Percentiles rank a stretch among this genome's conserved stretches.
Conservation (phyloP, 2,888 invertebrate genomes). For the Physocephala rufipes region DNA sequence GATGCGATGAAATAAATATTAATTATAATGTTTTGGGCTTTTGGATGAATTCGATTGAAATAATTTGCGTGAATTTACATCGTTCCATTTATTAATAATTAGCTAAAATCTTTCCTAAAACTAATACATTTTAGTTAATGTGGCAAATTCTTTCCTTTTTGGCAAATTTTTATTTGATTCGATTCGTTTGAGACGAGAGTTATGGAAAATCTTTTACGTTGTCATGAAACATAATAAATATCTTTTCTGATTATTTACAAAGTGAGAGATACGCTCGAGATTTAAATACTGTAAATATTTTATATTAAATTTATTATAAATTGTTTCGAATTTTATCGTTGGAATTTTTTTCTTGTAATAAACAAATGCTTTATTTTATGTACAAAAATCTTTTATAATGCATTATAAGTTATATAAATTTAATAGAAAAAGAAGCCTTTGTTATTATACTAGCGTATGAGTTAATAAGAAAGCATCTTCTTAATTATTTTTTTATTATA, state of each 20-base stretch:
- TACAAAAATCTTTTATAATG: slow-evolving; percentile 9
- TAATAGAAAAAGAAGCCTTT: too few species aligned
- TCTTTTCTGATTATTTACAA: slow-evolving; percentile 41
- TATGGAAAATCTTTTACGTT: slow-evolving; percentile 50
- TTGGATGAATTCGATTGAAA: too few species aligned
- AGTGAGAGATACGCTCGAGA: not conserved
- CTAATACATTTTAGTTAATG: slow-evolving; percentile 26
- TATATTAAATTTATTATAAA: slow-evolving; percentile 6
- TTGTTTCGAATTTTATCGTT: not conserved
- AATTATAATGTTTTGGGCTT: too few species aligned
- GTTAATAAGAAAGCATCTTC: too few species aligned
- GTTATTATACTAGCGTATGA: too few species aligned
- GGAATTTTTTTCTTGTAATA: slow-evolving; percentile 12
- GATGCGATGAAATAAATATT: too few species aligned
- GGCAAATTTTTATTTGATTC: too few species aligned
- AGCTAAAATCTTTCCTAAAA: not conserved
- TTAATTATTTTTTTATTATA: too few species aligned
- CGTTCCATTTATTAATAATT: too few species aligned
- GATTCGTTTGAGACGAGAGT: not conserved
- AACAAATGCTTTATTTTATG: not conserved
- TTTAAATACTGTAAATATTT: not conserved
- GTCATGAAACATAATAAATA: slow-evolving; percentile 57
- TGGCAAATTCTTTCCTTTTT: too few species aligned
- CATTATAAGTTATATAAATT: too few species aligned
- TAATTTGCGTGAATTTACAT: too few species aligned